phyloP scores from a whole-genome alignment of 2,888 invertebrate species.

The Eurytoma adleriae region DNA sequence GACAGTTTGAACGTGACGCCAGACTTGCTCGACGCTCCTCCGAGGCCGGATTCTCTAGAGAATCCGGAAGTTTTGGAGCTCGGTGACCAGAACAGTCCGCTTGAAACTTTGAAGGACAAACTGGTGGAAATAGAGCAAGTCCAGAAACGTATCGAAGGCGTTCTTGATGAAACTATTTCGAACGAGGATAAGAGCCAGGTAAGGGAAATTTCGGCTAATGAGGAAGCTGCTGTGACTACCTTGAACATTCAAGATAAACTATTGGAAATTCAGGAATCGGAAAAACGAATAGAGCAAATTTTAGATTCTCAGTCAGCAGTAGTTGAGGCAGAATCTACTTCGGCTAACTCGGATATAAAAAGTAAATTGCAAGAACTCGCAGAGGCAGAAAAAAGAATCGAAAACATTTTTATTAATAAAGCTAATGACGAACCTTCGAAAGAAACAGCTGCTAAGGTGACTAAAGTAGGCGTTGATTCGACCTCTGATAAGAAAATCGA shows the following conservation, averaged over 20 bases:
- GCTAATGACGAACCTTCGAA: constrained; percentile 31
- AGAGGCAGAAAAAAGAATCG: constrained; percentile 59
- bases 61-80: constrained; percentile 37
- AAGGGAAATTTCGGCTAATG: constrained; percentile 21
- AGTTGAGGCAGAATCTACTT: neutral
- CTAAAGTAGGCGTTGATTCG: neutral
- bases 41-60: constrained; percentile 66
- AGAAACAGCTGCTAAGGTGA: neutral
- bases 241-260: constrained; percentile 57
- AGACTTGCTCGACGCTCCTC: constrained; percentile 59
- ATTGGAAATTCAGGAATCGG: constrained; percentile 60
- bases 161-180: constrained; percentile 50
- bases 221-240: constrained; percentile 7
- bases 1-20: constrained; percentile 76
- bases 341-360: constrained; percentile 37
- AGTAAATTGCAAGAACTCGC: constrained; percentile 59
- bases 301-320: constrained; percentile 40
- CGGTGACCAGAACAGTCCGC: constrained; percentile 21
- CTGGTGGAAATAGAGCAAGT: constrained; percentile 63
- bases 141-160: constrained; percentile 62
- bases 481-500: neutral
- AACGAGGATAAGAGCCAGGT: neutral
- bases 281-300: constrained; percentile 58
- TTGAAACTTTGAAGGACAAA: constrained; percentile 60
- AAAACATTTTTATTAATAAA: constrained; percentile 54